A percentile compares a stretch with the other conserved stretches of the same genome.
phyloP scores from a whole-genome alignment of 2,888 invertebrate genomes.

The Serripes groenlandicus region DNA sequence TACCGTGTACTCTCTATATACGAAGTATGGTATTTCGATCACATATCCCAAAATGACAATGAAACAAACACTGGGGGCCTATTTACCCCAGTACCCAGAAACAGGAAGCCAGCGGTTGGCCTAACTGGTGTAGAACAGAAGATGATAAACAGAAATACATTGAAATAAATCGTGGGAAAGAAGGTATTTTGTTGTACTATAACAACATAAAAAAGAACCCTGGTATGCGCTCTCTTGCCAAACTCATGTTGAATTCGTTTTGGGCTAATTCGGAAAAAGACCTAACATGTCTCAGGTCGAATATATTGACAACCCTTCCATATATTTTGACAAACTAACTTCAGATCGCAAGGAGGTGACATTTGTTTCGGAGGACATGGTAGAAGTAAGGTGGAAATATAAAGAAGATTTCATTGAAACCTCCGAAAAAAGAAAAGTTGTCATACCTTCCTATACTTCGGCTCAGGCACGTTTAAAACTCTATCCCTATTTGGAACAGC shows the following conservation, averaged over 20 bases:
- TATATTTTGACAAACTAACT: conserved; percentile 40
- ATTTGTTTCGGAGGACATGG: conserved; percentile 39
- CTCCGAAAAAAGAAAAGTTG: conserved; percentile 14
- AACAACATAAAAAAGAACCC: conserved; percentile 48
- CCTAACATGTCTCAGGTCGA: conserved; percentile 34
- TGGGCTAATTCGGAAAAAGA: conserved; percentile 58
- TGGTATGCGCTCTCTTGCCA: conserved; percentile 49
- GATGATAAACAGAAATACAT: conserved; percentile 3
- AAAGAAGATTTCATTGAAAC: conserved; percentile 28
- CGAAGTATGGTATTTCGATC: not conserved
- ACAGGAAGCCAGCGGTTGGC: conserved; percentile 1
- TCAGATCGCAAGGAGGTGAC: conserved; percentile 41
- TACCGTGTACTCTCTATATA: not conserved
- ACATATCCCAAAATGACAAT: not conserved
- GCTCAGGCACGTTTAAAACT: not conserved
- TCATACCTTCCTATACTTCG: not conserved
- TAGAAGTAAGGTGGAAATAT: conserved; percentile 7
- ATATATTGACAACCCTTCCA: conserved; percentile 12
- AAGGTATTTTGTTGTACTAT: conserved; percentile 42
- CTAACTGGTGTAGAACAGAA: conserved; percentile 23
- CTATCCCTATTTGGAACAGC: no score
- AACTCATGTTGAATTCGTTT: conserved; percentile 55
- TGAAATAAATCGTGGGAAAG: conserved; percentile 40
- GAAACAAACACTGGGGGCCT: conserved; percentile 10
- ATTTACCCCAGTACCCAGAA: not conserved